phyloP scores from a whole-genome alignment of 2,113 vertebrate genomes.

The Nothoprocta perdicaria region DNA sequence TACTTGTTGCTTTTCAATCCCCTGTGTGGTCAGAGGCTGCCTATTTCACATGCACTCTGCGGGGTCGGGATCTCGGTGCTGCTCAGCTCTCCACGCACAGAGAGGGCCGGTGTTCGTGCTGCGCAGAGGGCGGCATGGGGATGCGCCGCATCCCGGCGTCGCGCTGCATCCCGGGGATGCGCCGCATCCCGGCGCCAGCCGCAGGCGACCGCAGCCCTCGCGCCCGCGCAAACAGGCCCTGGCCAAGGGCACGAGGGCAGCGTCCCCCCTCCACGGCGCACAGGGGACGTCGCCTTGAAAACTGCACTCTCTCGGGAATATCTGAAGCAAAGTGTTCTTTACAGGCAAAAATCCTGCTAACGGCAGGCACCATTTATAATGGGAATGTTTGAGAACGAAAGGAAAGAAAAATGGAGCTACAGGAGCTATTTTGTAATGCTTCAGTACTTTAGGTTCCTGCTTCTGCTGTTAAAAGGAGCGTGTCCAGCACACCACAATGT shows the following conservation, averaged over 20 bases:
- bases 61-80: not conserved
- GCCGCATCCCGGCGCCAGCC: too few relatives aligned
- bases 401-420: not conserved
- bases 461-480: not conserved
- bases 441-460: not conserved
- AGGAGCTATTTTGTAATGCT: not conserved
- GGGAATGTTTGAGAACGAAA: not conserved
- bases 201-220: too few relatives aligned
- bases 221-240: too few relatives aligned
- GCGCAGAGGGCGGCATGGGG: not conserved
- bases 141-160: too few relatives aligned
- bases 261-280: not conserved
- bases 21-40: not conserved
- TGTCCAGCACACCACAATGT: rapidly evolving
- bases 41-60: not conserved
- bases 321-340: not conserved
- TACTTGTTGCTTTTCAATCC: conserved; percentile 9
- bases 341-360: not conserved
- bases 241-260: not conserved
- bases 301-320: conserved; percentile 12
- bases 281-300: not conserved
- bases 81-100: not conserved
- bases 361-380: not conserved
- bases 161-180: too few relatives aligned
- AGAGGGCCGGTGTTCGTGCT: not conserved